Evolutionary conservation across 2,888 invertebrate species (phyloP).

Genomic region (Iphiclides podalirius): DNA sequence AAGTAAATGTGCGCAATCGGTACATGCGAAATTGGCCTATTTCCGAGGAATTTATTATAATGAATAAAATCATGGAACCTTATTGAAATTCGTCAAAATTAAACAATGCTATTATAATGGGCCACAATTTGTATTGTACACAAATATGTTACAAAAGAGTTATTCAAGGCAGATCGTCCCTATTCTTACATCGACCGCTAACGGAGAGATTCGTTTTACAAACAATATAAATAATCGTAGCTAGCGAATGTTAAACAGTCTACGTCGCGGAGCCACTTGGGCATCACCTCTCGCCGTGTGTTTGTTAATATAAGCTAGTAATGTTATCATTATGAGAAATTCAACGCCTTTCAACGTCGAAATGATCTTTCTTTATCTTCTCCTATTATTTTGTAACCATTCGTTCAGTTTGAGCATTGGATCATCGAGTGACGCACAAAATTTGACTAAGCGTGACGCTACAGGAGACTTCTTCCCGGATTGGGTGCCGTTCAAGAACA

Average conservation of each 20-base stretch:
- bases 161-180: constrained; percentile 22
- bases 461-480: constrained; percentile 59
- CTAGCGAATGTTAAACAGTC: constrained; percentile 56
- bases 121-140: too few relatives aligned
- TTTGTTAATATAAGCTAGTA: constrained; percentile 30
- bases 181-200: constrained; percentile 44
- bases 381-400: constrained; percentile 36
- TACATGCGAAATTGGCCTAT: too few relatives aligned
- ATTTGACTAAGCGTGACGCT: constrained; percentile 54
- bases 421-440: constrained; percentile 48
- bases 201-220: constrained; percentile 63
- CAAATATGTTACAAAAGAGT: too few relatives aligned
- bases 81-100: too few relatives aligned
- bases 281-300: constrained; percentile 36
- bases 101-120: too few relatives aligned
- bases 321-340: constrained; percentile 34
- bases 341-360: constrained; percentile 1
- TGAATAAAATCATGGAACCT: too few relatives aligned
- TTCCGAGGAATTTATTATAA: too few relatives aligned
- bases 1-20: too few relatives aligned
- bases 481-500: constrained; percentile 73
- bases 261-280: constrained; percentile 51
- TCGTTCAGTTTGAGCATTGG: constrained; percentile 49
- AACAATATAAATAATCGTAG: constrained; percentile 78
- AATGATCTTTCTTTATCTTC: constrained; percentile 24